Evolutionary conservation across 64 coral and sea anemone species (phyloP), one percentile per base, ranked within the genome.

Genomic region (Montipora cactus): DNA sequence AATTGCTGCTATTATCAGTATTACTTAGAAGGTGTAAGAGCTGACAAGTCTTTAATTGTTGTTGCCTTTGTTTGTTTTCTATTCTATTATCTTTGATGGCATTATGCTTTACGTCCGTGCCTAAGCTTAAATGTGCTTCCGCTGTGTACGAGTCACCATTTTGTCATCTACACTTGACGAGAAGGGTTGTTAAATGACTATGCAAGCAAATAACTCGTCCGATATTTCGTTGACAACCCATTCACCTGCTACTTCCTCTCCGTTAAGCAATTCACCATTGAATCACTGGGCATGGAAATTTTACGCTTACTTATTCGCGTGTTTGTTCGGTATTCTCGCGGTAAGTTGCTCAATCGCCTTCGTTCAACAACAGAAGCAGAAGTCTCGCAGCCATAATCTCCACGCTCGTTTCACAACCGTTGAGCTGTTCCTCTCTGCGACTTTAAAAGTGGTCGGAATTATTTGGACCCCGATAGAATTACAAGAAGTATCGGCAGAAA

Each of bases 201-300:
- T 28, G 28, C 28, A 28, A 28, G 28, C 15, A 7, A 18, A 18
- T 14, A 66, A 18, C 61, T 66, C 61, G 3, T 14, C 61, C 10
- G 61, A 4, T 66, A 14, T 66, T 66, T 66, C 61, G 11, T 3
- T 66, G 3, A 4, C 61, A 66, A 66, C 10, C 4, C 15, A 11
- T 18, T 66, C 61, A 66, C 15, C 61, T 18, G 15, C 61, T 13
- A 66, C 61, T 4, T 66, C 61, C 15, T 66, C 61, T 66, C 15
- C 61, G 11, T 4, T 14, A 15, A 14, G 4, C 15, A 66, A 66
- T 66, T 8, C 10, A 66, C 15, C 0, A 11, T 18, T 66, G 3
- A 18, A 84, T 67, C 81, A 84, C 59, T 84, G 81, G 81, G 81
- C 81, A 9, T 84, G 58, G 58, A 15, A 83, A 4, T 16, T 84